Evolutionary conservation across 1,140 invertebrate genomes (phyloP).

Genomic region (Antheraea mylitta): DNA sequence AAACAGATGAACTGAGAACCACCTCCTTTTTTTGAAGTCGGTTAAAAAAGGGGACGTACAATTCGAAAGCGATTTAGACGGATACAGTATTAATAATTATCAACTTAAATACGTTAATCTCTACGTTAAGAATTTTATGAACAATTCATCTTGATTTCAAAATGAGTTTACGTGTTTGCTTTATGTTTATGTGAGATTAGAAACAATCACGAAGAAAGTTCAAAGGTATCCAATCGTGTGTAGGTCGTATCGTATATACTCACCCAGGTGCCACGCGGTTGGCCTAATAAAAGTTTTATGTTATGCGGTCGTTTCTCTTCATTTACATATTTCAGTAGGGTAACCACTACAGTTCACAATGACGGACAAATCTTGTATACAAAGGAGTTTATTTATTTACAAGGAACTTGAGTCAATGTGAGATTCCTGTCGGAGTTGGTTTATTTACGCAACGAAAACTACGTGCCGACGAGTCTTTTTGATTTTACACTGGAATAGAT

Average conservation of each 20-base stretch:
- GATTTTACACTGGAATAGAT: not conserved
- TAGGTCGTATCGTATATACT: slow-evolving; percentile 3
- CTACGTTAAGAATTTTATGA: too few relatives aligned
- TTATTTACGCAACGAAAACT: not conserved
- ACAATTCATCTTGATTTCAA: too few relatives aligned
- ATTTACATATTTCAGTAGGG: slow-evolving; percentile 32
- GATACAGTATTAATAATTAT: too few relatives aligned
- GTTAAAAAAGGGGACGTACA: too few relatives aligned
- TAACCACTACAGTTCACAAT: slow-evolving; percentile 22
- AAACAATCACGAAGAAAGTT: too few relatives aligned
- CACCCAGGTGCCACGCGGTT: slow-evolving; percentile 1
- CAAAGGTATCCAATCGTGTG: not conserved
- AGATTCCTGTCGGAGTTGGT: not conserved
- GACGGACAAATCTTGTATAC: slow-evolving; percentile 19
- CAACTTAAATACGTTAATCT: too few relatives aligned
- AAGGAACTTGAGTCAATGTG: slow-evolving; percentile 3
- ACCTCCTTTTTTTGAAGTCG: too few relatives aligned
- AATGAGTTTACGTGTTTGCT: too few relatives aligned
- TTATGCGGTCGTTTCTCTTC: slow-evolving; percentile 30
- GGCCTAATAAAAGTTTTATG: slow-evolving; percentile 35
- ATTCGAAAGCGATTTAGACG: too few relatives aligned
- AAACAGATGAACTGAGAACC: too few relatives aligned
- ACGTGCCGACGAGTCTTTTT: not conserved
- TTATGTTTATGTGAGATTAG: too few relatives aligned
- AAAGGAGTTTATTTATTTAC: slow-evolving; percentile 17